Conservation (phyloP, 2,888 invertebrate genomes). For the Andrena dorsata region DNA sequence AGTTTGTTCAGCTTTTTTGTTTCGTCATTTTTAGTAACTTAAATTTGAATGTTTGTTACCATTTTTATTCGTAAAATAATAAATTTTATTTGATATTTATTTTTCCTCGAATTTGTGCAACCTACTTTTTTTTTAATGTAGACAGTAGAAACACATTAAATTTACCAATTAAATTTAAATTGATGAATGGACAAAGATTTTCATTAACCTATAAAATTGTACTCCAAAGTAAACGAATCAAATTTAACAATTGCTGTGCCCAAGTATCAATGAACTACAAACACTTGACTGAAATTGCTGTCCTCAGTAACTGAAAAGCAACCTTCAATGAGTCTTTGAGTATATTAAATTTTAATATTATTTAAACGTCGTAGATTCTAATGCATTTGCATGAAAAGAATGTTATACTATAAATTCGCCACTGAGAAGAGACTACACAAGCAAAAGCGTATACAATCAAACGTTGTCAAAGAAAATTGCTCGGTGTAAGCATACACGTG, state of each 20-base stretch:
- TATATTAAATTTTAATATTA: not conserved
- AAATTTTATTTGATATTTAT: too few relatives aligned
- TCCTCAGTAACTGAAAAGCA: not conserved
- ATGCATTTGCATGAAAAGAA: not conserved
- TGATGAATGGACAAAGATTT: too few relatives aligned
- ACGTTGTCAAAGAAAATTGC: constrained; percentile 27
- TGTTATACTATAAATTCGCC: not conserved
- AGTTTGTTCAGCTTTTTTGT: not conserved
- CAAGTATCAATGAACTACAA: not conserved
- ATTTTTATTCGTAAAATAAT: too few relatives aligned
- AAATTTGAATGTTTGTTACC: not conserved
- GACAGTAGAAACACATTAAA: too few relatives aligned
- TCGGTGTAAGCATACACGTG: constrained; percentile 14
- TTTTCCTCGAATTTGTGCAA: too few relatives aligned
- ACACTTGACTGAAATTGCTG: not conserved
- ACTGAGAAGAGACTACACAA: not conserved
- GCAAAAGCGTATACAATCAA: not conserved
- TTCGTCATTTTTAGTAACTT: not conserved
- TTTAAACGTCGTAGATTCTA: too few relatives aligned
- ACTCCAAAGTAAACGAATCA: not conserved
- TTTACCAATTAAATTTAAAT: too few relatives aligned
- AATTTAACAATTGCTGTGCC: too few relatives aligned
- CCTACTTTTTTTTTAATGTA: too few relatives aligned
- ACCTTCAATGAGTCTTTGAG: not conserved
- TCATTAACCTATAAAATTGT: too few relatives aligned